Base-by-base conservation (phyloP, 2,888 invertebrate species). In the Calameuta filiformis region DNA sequence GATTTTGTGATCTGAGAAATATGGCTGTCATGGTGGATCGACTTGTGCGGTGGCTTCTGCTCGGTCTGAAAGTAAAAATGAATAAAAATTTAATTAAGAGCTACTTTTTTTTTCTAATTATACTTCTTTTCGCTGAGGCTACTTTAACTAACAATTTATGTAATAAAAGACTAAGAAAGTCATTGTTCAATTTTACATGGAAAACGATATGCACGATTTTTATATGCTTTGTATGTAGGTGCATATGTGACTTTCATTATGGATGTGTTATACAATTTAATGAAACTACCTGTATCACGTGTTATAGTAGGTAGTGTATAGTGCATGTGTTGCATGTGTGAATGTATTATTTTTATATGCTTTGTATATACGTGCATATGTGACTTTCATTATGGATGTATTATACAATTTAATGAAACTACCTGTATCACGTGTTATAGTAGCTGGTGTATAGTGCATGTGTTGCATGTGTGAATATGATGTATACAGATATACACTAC, bases 1-100 rank as follows among this genome's bases (percentile, higher is more conserved):
- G 90, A 88, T 80, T 91, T 91, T 71, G 90, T 87, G 76, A 91
- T 91, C 79, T 91, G 91, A 11, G 89, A 90, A 15, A 91, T 90
- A 83, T 91, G 91, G 77, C 90, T 91, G 77, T 91, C 91, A 77
- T 91, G 91, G 78, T 91, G 91, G 75, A 82, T 80, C 79, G 86
- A 79, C 81, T 90, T 90, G 83, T 90, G 90, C 68, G 82, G 78
- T 4, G 91, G 87, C 79, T 91, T 91, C 75, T 91, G 91, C 68
- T 91, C 91, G 83, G 90, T 87, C 91, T 91, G 87, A 6, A 85
- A 68, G 68, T 68, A 78, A 56, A 33, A 76, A 33, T 56, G 23
- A 56, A 23, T 23, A 56, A 23, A 2, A 56, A 56, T 56, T 56
- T 9, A 56, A 56, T 56, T 56, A 56, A 6, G 15, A 23, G 15